These are phyloP conservation scores for Campylomormyrus tamandua DNA, from an alignment of 2,113 vertebrate species.

Conservation along the genomic window DNA sequence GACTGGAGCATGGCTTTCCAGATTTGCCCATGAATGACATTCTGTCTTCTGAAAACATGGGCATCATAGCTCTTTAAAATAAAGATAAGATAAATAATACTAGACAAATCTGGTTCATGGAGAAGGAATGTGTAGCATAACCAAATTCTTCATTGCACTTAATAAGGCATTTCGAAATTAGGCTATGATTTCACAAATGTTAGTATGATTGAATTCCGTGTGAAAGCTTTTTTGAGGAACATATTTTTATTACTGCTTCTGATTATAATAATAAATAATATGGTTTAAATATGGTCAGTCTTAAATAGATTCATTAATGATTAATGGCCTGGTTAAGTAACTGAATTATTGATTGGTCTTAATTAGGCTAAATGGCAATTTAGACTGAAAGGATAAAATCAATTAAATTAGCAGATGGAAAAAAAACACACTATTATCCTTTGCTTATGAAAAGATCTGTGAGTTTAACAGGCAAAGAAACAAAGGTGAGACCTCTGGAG, in stretches of 20 bases:
- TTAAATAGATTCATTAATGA: background rate
- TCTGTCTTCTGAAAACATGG: background rate
- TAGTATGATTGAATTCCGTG: background rate
- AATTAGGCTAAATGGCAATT: background rate
- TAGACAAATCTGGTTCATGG: background rate
- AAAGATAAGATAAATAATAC: background rate
- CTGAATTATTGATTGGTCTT: slow-evolving; percentile 4
- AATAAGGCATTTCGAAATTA: background rate
- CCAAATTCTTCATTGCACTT: background rate
- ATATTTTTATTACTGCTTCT: background rate
- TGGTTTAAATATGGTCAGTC: background rate
- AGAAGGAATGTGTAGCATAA: background rate
- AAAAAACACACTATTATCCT: background rate
- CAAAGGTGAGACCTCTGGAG: background rate
- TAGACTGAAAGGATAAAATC: background rate
- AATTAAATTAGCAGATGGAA: background rate
- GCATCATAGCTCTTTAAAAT: background rate
- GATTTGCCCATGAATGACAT: background rate
- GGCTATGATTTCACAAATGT: background rate
- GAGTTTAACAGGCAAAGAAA: background rate
- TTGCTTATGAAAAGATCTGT: background rate
- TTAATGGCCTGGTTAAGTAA: background rate
- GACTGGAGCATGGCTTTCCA: background rate
- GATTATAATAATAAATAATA: background rate
- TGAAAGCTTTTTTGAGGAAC: background rate